A percentile compares a stretch with the other conserved stretches of the same genome.
Conservation (phyloP, 2,113 vertebrate species). For the Cryptotis parvus region DNA sequence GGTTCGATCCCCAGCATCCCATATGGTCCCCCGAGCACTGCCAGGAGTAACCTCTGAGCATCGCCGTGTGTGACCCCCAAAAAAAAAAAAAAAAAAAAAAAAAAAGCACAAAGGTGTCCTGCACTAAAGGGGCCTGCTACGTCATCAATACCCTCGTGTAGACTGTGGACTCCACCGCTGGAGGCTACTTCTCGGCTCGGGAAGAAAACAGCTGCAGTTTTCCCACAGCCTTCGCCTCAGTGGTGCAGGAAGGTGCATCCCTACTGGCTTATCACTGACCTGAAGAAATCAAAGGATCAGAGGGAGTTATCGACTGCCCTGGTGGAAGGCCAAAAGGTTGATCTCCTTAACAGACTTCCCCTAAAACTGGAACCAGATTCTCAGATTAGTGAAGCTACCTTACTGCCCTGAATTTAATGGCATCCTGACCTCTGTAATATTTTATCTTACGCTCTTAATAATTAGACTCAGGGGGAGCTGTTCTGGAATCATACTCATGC, state of each 20-base stretch:
- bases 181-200: neutral
- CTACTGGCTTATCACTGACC: neutral
- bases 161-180: too few relatives aligned
- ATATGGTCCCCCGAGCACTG: too few relatives aligned
- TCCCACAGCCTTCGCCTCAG: constrained; percentile 40
- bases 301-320: neutral
- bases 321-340: neutral
- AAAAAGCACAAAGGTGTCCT: too few relatives aligned
- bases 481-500: constrained; percentile 5
- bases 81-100: neutral
- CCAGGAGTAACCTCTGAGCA: too few relatives aligned
- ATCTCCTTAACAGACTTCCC: constrained; percentile 11
- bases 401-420: constrained; percentile 28
- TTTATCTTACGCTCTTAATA: neutral
- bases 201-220: neutral
- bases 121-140: too few relatives aligned
- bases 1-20: too few relatives aligned
- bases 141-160: too few relatives aligned
- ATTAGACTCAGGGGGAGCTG: neutral
- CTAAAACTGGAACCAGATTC: constrained; percentile 25
- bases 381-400: constrained; percentile 38
- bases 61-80: neutral
- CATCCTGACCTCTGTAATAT: neutral
- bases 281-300: constrained; percentile 13
- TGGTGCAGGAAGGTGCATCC: neutral